Base-by-base conservation (phyloP, 2,113 vertebrate genomes). In the Proterorhinus semilunaris region DNA sequence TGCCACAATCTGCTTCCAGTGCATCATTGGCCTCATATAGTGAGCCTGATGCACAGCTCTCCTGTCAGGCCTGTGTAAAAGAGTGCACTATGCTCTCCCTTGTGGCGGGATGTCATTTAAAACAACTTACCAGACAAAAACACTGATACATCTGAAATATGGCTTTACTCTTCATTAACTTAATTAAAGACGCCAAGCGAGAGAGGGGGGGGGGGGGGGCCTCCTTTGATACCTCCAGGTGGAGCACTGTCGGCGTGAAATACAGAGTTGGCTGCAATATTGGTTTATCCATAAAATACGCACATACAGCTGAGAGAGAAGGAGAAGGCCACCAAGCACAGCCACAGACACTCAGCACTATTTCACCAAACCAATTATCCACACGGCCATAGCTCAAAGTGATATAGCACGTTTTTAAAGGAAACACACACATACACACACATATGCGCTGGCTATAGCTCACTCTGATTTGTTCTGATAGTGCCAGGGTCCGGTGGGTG, bases 291-390 rank as follows among this genome's bases (percentile, higher is more conserved):
- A 86, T 90, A 86, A 89, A 91, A 17, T 57, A 58, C 61, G 15
- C 58, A 51, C 54, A 49, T 52, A 69, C 62, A 67, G 68, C 61
- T 42, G 55, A 58, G 21, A 70, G 59, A 63, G 67, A 83, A 72
- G 52, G 71, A 77, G 81, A 86, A 84, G 82, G 83, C 85, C 86
- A 86, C 82, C 84, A 55, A 55, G 53, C 53, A 71, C 66, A 84
- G 84, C 87, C 83, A 87, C 81, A 88, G 80, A 90, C 87, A 88
- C 87, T 87, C 88, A 91, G 89, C 89, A 91, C 88, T 91, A 91
- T 91, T 91, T 91, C 90, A 91, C 86, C 90, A 91, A 90, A 91
- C 88, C 90, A 91, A 91, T 91, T 91, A 91, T 91, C 90, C 88
- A 89, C 85, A 90, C 76, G 83, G 87, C 90, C 85, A 91, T 91